Conservation (phyloP, 2,113 vertebrate genomes). For the Panthera tigris region DNA sequence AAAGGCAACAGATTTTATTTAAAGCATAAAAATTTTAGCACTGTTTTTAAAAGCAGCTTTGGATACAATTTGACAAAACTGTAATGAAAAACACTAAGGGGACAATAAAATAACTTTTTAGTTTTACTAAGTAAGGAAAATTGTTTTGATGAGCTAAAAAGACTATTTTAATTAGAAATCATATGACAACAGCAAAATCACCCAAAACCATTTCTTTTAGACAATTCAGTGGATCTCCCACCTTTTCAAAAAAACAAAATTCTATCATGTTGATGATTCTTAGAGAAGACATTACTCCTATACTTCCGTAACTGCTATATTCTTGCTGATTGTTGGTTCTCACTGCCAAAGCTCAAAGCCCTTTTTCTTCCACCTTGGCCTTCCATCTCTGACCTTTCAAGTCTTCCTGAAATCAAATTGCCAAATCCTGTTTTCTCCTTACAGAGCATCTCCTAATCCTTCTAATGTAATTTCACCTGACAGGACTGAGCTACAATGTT, state of each 20-base stretch:
- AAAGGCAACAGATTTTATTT: conserved; percentile 47
- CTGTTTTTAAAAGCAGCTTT: conserved; percentile 41
- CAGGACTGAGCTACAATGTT: conserved; percentile 65
- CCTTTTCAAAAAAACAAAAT: background rate
- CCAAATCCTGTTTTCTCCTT: conserved; percentile 70
- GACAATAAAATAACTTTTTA: conserved; percentile 32
- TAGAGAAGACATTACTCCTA: background rate
- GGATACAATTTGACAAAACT: conserved; percentile 30
- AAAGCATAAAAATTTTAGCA: background rate
- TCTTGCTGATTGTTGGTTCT: conserved; percentile 16
- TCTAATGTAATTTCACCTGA: conserved; percentile 74
- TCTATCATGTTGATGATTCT: background rate
- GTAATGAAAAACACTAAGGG: background rate
- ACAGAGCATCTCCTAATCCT: conserved; percentile 62
- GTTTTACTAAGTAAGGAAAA: conserved; percentile 53
- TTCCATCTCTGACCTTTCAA: conserved; percentile 77
- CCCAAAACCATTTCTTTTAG: background rate
- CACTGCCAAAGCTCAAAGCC: conserved; percentile 10
- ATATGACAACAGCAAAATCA: conserved; percentile 6
- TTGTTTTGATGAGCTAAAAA: background rate
- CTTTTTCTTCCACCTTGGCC: conserved; percentile 40
- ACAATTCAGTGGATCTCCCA: background rate
- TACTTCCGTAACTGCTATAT: background rate
- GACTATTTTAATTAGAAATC: conserved; percentile 39
- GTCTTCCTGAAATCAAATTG: conserved; percentile 77